These are phyloP conservation scores for Eretmochelys imbricata DNA, from an alignment of 2,113 vertebrate genomes.

Conservation along the genomic window DNA sequence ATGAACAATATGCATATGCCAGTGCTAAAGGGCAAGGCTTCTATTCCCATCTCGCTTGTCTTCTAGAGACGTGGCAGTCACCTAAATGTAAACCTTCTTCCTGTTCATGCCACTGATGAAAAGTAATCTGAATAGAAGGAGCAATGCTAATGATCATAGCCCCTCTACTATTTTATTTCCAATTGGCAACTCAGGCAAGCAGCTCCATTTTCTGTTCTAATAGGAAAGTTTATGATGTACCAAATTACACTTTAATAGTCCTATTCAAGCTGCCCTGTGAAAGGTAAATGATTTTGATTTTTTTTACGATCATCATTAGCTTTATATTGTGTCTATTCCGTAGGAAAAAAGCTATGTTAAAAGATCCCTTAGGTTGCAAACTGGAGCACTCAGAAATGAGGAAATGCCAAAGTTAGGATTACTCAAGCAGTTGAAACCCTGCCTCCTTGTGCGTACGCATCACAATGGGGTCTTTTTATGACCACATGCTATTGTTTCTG, in stretches of 20 bases:
- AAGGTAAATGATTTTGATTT: constrained; percentile 66
- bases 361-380: background rate
- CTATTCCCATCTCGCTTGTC: background rate
- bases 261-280: constrained; percentile 50
- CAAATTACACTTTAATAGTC: constrained; percentile 65
- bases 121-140: constrained; percentile 39
- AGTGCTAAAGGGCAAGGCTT: fast-evolving
- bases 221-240: constrained; percentile 66
- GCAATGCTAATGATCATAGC: constrained; percentile 20
- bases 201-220: constrained; percentile 64
- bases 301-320: constrained; percentile 41
- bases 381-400: background rate
- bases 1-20: fast-evolving
- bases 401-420: background rate
- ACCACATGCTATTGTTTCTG: background rate
- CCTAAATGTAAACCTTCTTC: background rate
- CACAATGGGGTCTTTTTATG: background rate
- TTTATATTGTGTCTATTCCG: constrained; percentile 29
- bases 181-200: constrained; percentile 65
- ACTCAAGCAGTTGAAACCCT: background rate
- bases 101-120: background rate
- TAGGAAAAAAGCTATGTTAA: background rate
- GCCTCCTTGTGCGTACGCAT: background rate
- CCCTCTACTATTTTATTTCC: constrained; percentile 61
- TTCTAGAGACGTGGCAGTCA: background rate